Percentiles rank a stretch among this genome's conserved stretches.
Evolutionary conservation across 2,797 vertebrate genomes (phyloP).

Genomic region (Microchirus variegatus): DNA sequence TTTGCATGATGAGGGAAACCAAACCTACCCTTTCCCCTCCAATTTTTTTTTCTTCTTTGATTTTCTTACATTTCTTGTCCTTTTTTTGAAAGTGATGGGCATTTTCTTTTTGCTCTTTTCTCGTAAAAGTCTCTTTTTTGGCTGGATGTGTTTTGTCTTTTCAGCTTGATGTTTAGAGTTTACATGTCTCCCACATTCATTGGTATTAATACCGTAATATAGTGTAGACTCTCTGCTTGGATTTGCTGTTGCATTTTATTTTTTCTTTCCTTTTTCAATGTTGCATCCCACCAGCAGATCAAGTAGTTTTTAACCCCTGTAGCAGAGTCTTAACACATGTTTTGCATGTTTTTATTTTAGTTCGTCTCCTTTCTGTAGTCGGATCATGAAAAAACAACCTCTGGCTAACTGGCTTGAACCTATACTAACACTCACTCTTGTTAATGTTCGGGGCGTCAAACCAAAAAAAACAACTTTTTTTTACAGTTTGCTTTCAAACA

Average conservation of each 20-base stretch:
- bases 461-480: constrained; percentile 1
- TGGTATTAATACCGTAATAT: constrained; percentile 78
- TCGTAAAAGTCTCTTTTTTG: constrained; percentile 85
- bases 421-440: constrained; percentile 35
- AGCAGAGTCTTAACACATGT: constrained; percentile 86
- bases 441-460: constrained; percentile 62
- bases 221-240: constrained; percentile 82
- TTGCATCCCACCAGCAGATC: constrained; percentile 92
- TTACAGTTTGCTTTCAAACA: constrained; percentile 1
- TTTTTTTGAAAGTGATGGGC: constrained; percentile 92
- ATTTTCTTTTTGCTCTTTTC: constrained; percentile 92
- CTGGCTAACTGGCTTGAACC: constrained; percentile 61
- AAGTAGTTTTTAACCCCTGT: constrained; percentile 87
- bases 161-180: constrained; percentile 94
- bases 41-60: constrained; percentile 94
- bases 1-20: constrained; percentile 92
- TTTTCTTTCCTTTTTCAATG: constrained; percentile 84
- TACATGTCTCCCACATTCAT: constrained; percentile 81
- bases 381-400: constrained; percentile 24
- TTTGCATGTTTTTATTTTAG: constrained; percentile 88
- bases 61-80: constrained; percentile 99
- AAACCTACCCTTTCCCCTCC: constrained; percentile 79
- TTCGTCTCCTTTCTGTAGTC: constrained; percentile 78
- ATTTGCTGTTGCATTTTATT: constrained; percentile 73
- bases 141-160: constrained; percentile 99